Base-by-base conservation (phyloP, 2,888 invertebrate species). In the Plemyria rubiginata region DNA sequence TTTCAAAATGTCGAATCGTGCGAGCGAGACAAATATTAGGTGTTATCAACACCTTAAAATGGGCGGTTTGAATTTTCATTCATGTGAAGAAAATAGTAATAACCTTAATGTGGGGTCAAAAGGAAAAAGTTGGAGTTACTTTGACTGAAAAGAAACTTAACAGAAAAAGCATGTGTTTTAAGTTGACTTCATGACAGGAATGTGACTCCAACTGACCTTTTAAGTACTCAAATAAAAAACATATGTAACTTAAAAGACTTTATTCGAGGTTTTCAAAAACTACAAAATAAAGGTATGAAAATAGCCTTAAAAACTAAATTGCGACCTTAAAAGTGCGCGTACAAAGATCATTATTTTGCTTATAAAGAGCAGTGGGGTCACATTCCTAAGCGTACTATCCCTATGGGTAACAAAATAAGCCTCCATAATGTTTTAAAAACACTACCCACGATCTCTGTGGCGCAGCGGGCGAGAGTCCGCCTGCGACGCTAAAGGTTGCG, bases 191-290 rank as follows among this genome's bases (percentile, higher is more conserved):
- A 22, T 38, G 16, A 4, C 40, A 52, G 22, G 51, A 82, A 80
- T 77, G 79, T 80, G 82, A 79, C 82, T 80, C 81, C 79, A 81
- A 81, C 78, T 68, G 52, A 57, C 62, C 64, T 66, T 65, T 22
- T 51, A 53, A 59, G 50, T 46, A 45, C 16, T 16, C 15, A 78
- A 78, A 76, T 74, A 68, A 70, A 71, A 48, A 64, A 70, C 45
- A 58, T 62, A 73, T 70, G 64, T 40, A 58, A 22, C 51, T 49
- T 53, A 68, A 46, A 51, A 15, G 15, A n/a, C 32, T 73, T 71
- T 74, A 75, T 75, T 75, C 53, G 60, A 66, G 41, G 45, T 58
- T 32, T 52, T 36, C 54, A 38, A 11, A 54, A 64, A 22, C 45
- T 51, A 56, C 41, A 56, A 53, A 16, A 45, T 45, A 45, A 48